These are phyloP conservation scores for Drosophila auraria DNA, from an alignment of 1,140 invertebrate genomes.

Conservation along the genomic window DNA sequence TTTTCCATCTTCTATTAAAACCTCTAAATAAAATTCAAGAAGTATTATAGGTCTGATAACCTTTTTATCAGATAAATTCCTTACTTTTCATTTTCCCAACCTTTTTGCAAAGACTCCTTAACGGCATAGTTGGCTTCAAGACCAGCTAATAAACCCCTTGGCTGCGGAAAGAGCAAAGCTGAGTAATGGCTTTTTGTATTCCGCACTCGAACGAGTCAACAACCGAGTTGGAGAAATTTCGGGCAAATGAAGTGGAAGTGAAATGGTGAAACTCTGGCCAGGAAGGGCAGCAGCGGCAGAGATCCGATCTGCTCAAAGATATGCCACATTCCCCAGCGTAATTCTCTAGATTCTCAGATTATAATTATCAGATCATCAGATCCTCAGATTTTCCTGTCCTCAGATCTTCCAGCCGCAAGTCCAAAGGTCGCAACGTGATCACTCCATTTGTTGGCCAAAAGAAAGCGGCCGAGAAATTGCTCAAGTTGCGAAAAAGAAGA, in stretches of 20 bases:
- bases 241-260: conserved; percentile 57
- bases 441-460: conserved; percentile 36
- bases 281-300: conserved; percentile 2
- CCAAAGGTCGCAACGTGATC: conserved; percentile 42
- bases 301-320: not conserved
- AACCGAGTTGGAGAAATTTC: conserved; percentile 62
- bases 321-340: conserved; percentile 18
- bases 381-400: conserved; percentile 1
- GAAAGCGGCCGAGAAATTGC: conserved; percentile 61
- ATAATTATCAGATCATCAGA: conserved; percentile 11
- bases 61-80: not conserved
- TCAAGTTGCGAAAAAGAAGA: conserved; percentile 21
- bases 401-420: not conserved
- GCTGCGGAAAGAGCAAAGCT: conserved; percentile 13
- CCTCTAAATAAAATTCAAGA: not conserved
- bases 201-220: conserved; percentile 40
- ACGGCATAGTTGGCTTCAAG: not conserved
- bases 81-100: not conserved
- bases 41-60: not conserved
- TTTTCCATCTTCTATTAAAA: not conserved
- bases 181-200: conserved; percentile 44
- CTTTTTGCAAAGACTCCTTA: not conserved
- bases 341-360: conserved; percentile 7
- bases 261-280: conserved; percentile 53
- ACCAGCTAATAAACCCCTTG: conserved; percentile 3